phyloP scores from a whole-genome alignment of 2,113 vertebrate species.

The Oceanites oceanicus region DNA sequence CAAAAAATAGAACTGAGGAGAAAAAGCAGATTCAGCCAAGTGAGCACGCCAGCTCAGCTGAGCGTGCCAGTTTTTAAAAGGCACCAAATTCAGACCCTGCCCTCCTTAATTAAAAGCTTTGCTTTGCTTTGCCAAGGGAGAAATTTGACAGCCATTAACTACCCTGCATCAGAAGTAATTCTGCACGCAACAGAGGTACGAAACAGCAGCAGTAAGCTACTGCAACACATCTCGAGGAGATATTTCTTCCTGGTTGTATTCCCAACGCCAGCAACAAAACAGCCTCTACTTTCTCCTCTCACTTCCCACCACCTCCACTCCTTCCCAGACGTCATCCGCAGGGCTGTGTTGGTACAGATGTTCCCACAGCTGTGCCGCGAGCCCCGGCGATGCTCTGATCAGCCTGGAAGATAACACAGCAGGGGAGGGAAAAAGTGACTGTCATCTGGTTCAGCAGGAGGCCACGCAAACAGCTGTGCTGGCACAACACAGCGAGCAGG shows the following conservation, averaged over 20 bases:
- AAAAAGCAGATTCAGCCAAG: constrained; percentile 1
- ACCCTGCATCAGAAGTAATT: not conserved
- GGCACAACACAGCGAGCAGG: not conserved
- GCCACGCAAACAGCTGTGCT: not conserved
- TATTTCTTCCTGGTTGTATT: constrained; percentile 66
- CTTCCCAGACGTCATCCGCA: not conserved
- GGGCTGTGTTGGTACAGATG: not conserved
- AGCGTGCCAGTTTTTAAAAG: not conserved
- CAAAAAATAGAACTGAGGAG: not conserved
- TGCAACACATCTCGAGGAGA: constrained; percentile 47
- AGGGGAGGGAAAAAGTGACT: not conserved
- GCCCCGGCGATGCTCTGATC: not conserved
- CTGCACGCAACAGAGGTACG: not conserved
- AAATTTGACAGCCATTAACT: constrained; percentile 12
- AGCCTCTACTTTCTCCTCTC: not conserved
- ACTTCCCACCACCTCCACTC: not conserved
- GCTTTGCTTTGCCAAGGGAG: constrained; percentile 2
- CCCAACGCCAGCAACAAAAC: not conserved
- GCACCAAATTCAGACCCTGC: not conserved
- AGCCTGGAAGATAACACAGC: not conserved
- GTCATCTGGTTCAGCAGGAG: not conserved
- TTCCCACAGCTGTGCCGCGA: fast-evolving
- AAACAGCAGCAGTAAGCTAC: not conserved
- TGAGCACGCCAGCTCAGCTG: not conserved
- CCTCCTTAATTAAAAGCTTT: constrained; percentile 41